These are phyloP conservation scores for Nanorana parkeri DNA, from an alignment of 2,113 vertebrate genomes.

Conservation along the genomic window DNA sequence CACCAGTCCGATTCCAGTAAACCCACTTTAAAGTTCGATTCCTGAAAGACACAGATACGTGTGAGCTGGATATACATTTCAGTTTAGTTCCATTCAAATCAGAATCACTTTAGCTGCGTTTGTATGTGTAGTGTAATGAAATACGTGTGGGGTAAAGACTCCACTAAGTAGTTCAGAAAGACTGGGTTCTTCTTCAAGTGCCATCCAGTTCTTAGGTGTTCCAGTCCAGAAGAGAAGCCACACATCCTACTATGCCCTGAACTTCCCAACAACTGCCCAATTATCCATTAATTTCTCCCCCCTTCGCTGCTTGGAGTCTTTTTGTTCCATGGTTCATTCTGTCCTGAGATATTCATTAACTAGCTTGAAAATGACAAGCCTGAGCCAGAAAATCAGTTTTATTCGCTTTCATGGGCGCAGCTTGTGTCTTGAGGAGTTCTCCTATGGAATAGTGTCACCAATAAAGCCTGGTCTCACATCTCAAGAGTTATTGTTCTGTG, in stretches of 20 bases:
- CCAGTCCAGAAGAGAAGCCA: background rate
- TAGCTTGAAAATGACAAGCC: slow-evolving; percentile 26
- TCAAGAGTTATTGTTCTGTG: no score
- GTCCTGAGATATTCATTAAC: slow-evolving; percentile 54
- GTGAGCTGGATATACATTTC: slow-evolving; percentile 28
- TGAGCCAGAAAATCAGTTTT: slow-evolving; percentile 47
- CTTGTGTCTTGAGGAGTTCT: background rate
- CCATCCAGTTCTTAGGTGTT: slow-evolving; percentile 28
- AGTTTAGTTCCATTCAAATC: background rate
- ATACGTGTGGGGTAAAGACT: background rate
- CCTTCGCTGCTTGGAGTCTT: slow-evolving; percentile 56
- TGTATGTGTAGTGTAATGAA: no score
- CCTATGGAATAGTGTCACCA: no score
- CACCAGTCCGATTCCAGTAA: slow-evolving; percentile 29
- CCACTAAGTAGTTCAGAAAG: slow-evolving; percentile 11
- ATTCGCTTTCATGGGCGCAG: background rate
- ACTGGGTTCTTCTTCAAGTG: slow-evolving; percentile 10
- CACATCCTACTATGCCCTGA: slow-evolving; percentile 28
- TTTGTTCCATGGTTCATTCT: slow-evolving; percentile 49
- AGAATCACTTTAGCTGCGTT: no score
- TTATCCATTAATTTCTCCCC: slow-evolving; percentile 66
- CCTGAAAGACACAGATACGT: slow-evolving; percentile 33
- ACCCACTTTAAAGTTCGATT: slow-evolving; percentile 24
- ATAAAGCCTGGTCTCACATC: no score
- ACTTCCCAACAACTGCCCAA: slow-evolving; percentile 60